phyloP scores from a whole-genome alignment of 2,797 vertebrate species.

The Sebastes cheni region DNA sequence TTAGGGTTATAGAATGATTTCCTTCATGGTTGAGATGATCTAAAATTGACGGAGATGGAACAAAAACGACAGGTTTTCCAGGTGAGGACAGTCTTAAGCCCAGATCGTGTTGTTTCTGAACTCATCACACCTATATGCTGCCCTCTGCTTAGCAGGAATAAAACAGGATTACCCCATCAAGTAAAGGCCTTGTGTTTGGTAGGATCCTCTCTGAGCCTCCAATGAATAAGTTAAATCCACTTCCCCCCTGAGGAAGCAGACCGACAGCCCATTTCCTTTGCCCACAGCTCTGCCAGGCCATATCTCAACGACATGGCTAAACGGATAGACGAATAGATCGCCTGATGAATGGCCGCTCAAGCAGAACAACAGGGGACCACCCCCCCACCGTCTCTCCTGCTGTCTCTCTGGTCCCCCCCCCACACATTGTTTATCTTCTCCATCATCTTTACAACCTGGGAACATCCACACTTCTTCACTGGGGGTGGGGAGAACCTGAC shows the following conservation, averaged over 20 bases:
- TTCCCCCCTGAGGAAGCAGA: constrained; percentile 17
- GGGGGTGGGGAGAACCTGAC: not conserved
- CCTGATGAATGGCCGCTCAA: constrained; percentile 62
- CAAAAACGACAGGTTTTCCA: not conserved
- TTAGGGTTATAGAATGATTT: too few relatives aligned
- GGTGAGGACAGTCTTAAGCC: not conserved
- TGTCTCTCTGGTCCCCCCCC: not conserved
- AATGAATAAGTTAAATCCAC: constrained; percentile 37
- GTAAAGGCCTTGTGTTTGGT: not conserved
- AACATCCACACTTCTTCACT: constrained; percentile 35
- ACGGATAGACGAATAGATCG: constrained; percentile 42
- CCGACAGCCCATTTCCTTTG: constrained; percentile 52
- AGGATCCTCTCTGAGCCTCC: constrained; percentile 8
- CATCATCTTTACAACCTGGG: constrained; percentile 66
- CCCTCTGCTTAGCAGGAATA: not conserved
- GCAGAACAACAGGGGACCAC: constrained; percentile 37
- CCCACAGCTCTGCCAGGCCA: constrained; percentile 24
- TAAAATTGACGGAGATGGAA: too few relatives aligned
- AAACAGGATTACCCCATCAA: not conserved
- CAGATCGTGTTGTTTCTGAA: not conserved
- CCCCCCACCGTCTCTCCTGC: not conserved
- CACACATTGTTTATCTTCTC: constrained; percentile 59
- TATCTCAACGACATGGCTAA: constrained; percentile 45
- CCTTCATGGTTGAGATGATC: too few relatives aligned
- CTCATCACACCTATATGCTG: too few relatives aligned